A percentile compares a stretch with the other conserved stretches of the same genome.
Evolutionary conservation across 2,113 vertebrate species (phyloP).

Genomic region (Vombatus ursinus): DNA sequence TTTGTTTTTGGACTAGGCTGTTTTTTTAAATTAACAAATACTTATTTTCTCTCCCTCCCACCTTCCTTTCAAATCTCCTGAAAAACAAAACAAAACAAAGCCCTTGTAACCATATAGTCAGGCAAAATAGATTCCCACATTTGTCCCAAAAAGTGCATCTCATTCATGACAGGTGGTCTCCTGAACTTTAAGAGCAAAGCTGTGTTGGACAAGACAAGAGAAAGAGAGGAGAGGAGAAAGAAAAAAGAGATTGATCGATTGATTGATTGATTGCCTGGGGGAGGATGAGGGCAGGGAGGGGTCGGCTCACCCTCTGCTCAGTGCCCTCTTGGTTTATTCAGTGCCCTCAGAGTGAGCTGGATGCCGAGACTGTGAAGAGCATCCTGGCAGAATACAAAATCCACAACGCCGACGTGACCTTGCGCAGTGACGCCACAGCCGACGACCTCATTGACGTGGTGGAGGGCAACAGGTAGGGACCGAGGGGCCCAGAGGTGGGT

Average conservation of each 20-base stretch:
- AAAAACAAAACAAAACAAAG: not conserved
- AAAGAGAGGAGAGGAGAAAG: no score
- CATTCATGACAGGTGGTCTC: not conserved
- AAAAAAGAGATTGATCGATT: not conserved
- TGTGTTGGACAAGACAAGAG: not conserved
- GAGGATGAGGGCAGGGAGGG: not conserved
- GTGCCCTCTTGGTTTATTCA: constrained; percentile 66
- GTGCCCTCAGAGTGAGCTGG: constrained; percentile 95
- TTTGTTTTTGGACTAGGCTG: no score
- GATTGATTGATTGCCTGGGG: not conserved
- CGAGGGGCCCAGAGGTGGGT: accelerated
- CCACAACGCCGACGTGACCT: constrained; percentile 96
- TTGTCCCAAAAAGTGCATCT: not conserved
- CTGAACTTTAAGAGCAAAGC: not conserved
- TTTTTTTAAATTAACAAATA: not conserved
- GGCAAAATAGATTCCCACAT: not conserved
- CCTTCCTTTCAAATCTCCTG: not conserved
- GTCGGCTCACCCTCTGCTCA: not conserved
- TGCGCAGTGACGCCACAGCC: constrained; percentile 95
- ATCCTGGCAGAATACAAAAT: constrained; percentile 98
- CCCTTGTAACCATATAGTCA: not conserved
- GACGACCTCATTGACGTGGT: constrained; percentile 98
- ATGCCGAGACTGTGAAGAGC: constrained; percentile 95
- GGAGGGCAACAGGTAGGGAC: constrained; percentile 95
- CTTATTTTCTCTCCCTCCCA: not conserved